Evolutionary conservation across 2,888 invertebrate species (phyloP), one percentile per base, ranked within the genome.

Genomic region (Ommatoiulus sabulosus): DNA sequence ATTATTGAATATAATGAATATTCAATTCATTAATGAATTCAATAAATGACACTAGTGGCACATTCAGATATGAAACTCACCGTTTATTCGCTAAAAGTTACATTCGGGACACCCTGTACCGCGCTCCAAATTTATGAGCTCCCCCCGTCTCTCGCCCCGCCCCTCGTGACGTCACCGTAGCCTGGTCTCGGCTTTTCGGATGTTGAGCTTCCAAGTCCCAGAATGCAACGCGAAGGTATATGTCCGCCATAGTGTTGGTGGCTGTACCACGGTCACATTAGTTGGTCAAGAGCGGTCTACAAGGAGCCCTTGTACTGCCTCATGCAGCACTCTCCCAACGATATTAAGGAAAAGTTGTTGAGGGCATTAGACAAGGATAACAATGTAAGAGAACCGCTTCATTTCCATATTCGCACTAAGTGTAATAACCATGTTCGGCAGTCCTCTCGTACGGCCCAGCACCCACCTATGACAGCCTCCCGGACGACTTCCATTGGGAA

Each of bases 351-450:
- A 95, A 97, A 96, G 95, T 96, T 98, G 95, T 96, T 97, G 95
- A 96, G 96, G 95, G 97, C 97, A 94, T 95, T 98, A 95, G 98
- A 98, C 96, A 96, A 95, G 95, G 97, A 97, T 95, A 97, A 98
- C 95, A 97, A 98, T 97, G 98, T 98, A 97, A 97, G 97, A 48
- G 72, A 8, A 43, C 20, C 15, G 85, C 85, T 85, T 85, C 85
- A 85, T 85, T 85, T 44, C 85, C 85, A 8, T 85, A 85, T n/a
- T 46, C 20, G 85, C 44, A 44, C 4, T 85, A 85, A 43, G 44
- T 20, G 44, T 20, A 20, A 44, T n/a, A 85, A 85, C 8, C 24
- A 24, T 24, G n/a, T 72, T 72, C 72, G 72, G 24, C 72, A 72
- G 72, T 44, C 44, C 85, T 44, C 85, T 85, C 85, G 15, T 17